A percentile compares a stretch with the other conserved stretches of the same genome.
phyloP scores from a whole-genome alignment of 2,797 vertebrate genomes.

The Pseudomugil tenellus region DNA sequence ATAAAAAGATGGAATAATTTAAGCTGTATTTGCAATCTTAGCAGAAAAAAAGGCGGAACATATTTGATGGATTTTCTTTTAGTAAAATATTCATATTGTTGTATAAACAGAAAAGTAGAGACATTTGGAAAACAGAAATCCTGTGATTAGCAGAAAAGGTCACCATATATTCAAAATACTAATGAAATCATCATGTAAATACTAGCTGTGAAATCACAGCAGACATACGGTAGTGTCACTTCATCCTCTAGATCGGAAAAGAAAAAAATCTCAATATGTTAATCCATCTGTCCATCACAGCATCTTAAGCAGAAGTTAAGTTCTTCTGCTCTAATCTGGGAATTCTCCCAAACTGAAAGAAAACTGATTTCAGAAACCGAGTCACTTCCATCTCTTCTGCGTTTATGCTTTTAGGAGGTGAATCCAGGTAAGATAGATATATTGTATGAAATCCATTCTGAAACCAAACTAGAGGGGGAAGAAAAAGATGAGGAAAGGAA shows the following conservation, averaged over 20 bases:
- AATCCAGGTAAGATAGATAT: slow-evolving; percentile 35
- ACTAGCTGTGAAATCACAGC: slow-evolving; percentile 1
- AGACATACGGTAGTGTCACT: neutral
- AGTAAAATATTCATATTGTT: neutral
- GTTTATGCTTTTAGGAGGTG: neutral
- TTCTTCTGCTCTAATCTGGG: neutral
- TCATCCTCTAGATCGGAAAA: slow-evolving; percentile 1
- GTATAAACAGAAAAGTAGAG: neutral
- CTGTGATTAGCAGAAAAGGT: slow-evolving; percentile 12
- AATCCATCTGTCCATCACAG: slow-evolving; percentile 7
- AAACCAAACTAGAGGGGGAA: slow-evolving; percentile 1
- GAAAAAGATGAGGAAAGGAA: neutral
- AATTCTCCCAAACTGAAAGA: neutral
- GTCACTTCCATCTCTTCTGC: neutral
- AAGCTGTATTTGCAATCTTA: neutral
- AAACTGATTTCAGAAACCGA: neutral
- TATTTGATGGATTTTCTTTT: neutral
- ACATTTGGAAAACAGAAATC: slow-evolving; percentile 1
- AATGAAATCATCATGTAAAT: slow-evolving; percentile 4
- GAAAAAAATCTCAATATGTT: neutral
- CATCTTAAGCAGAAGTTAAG: neutral
- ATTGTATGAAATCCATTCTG: slow-evolving; percentile 10
- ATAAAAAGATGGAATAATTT: neutral
- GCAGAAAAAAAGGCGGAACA: neutral
- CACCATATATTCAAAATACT: slow-evolving; percentile 16